Conservation (phyloP, 2,888 invertebrate genomes). For the Blastobasis lacticolella region DNA sequence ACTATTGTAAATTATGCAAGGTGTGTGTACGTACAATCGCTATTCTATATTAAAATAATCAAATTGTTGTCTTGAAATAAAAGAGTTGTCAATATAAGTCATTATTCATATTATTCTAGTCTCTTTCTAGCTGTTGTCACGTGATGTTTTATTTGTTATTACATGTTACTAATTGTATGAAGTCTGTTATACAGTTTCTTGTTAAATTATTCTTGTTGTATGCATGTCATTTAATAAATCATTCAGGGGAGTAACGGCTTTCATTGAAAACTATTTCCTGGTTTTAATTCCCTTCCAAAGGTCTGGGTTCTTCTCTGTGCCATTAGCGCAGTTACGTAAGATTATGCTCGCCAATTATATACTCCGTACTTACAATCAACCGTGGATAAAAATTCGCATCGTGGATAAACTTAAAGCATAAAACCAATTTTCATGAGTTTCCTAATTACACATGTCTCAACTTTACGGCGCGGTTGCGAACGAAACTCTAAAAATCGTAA, state of each 20-base stretch:
- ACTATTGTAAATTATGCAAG: background rate
- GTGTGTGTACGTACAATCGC: background rate
- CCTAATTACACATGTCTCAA: too few relatives aligned
- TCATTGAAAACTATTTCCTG: too few relatives aligned
- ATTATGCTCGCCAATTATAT: too few relatives aligned
- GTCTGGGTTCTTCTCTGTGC: too few relatives aligned
- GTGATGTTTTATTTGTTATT: constrained; percentile 44
- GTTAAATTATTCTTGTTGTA: constrained; percentile 61
- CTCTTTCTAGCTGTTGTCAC: constrained; percentile 49
- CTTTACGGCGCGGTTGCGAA: too few relatives aligned
- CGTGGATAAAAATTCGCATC: too few relatives aligned
- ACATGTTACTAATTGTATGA: constrained; percentile 43
- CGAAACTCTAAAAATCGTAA: too few relatives aligned
- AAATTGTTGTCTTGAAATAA: constrained; percentile 21
- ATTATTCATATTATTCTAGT: constrained; percentile 27
- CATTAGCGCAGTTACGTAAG: too few relatives aligned
- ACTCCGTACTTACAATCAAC: too few relatives aligned
- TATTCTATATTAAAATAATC: background rate
- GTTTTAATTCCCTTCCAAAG: too few relatives aligned
- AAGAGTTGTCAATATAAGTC: constrained; percentile 11
- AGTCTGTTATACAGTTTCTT: constrained; percentile 55
- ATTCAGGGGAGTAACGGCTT: constrained; percentile 19
- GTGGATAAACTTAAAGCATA: too few relatives aligned
- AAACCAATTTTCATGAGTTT: too few relatives aligned
- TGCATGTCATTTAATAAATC: constrained; percentile 60